Evolutionary conservation across 2,113 vertebrate species (phyloP).

Genomic region (Manacus vitellinus): DNA sequence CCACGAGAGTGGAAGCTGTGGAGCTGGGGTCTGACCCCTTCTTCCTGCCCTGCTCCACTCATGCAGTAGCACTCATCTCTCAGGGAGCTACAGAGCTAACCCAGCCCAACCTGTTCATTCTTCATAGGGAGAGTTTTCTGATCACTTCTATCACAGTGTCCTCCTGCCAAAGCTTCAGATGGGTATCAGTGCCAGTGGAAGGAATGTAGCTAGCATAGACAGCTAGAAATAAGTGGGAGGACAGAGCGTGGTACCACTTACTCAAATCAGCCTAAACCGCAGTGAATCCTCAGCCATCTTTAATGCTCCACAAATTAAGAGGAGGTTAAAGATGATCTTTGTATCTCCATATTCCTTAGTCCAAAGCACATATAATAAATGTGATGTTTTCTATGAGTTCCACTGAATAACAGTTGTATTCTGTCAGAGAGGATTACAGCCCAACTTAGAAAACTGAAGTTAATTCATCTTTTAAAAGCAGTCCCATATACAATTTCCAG

Average conservation of each 20-base stretch:
- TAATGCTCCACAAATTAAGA: neutral
- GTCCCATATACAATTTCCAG: constrained; percentile 13
- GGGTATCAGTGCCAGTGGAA: neutral
- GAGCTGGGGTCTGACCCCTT: neutral
- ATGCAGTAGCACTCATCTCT: neutral
- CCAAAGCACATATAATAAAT: constrained; percentile 5
- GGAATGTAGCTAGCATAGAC: neutral
- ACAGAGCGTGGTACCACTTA: neutral
- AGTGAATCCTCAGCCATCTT: neutral
- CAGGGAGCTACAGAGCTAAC: neutral
- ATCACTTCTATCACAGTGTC: neutral
- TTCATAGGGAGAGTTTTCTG: neutral
- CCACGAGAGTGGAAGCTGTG: neutral
- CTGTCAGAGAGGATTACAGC: constrained; percentile 30
- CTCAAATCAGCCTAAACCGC: neutral
- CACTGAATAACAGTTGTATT: constrained; percentile 5
- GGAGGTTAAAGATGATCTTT: neutral
- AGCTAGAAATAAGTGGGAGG: neutral
- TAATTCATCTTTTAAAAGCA: constrained; percentile 55
- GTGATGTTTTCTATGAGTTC: neutral
- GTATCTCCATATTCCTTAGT: neutral
- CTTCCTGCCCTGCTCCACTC: neutral
- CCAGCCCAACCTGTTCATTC: neutral
- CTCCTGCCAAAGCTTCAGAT: neutral
- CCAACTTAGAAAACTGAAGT: constrained; percentile 45